Percentiles rank a stretch among this genome's conserved stretches.
These are phyloP conservation scores for Ctenopoma kingsleyae DNA, from an alignment of 2,797 vertebrate genomes.

Conservation along the genomic window DNA sequence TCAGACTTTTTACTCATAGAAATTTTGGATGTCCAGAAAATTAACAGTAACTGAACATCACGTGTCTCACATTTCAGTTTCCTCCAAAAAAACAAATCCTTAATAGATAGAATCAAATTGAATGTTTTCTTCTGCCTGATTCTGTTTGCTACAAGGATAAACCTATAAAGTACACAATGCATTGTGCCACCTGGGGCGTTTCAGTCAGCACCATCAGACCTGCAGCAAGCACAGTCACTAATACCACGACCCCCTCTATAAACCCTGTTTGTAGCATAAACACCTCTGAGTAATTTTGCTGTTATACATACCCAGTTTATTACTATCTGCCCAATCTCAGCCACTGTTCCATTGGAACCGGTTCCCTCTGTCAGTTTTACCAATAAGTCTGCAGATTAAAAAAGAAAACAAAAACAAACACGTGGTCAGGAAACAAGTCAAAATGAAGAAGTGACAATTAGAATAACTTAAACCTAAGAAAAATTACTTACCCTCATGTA, in stretches of 20 bases:
- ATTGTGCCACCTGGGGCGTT: no score
- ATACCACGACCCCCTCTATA: no score
- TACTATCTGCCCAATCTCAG: slow-evolving; percentile 93
- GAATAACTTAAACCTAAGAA: not conserved
- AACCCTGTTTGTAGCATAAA: no score
- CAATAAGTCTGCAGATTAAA: slow-evolving; percentile 86
- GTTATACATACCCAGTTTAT: slow-evolving; percentile 91
- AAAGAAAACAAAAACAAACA: not conserved
- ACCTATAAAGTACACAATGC: no score
- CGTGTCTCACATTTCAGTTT: not conserved
- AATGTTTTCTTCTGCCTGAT: no score
- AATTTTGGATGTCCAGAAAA: not conserved
- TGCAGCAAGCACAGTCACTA: no score
- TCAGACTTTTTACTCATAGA: not conserved
- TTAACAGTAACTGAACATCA: not conserved
- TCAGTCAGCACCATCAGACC: no score
- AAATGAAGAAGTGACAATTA: not conserved
- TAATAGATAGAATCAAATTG: no score
- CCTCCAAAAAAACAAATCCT: no score
- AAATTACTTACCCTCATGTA: slow-evolving; percentile 87
- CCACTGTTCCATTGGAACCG: slow-evolving; percentile 91
- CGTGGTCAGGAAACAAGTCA: not conserved
- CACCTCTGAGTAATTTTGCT: not conserved
- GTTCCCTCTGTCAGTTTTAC: slow-evolving; percentile 91
- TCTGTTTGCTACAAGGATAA: no score